Evolutionary conservation across 2,797 vertebrate genomes (phyloP).

Genomic region (Astyanax mexicanus): DNA sequence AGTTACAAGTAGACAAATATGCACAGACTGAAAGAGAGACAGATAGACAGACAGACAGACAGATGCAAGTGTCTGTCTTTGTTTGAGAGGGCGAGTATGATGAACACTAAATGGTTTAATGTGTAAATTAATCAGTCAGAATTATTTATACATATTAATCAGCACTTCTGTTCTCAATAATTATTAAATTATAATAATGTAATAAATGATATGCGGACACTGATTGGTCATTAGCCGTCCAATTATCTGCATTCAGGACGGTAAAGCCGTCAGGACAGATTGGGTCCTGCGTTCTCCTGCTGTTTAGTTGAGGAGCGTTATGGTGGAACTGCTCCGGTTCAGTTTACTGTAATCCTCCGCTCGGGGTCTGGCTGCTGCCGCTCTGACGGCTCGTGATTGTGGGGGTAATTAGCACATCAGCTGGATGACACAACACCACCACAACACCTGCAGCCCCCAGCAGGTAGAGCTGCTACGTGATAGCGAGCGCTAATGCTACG

Average conservation of each 20-base stretch:
- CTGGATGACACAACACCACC: slow-evolving; percentile 79
- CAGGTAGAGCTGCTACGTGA: slow-evolving; percentile 51
- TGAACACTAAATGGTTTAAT: background rate
- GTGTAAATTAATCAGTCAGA: too few species aligned
- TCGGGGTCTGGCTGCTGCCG: slow-evolving; percentile 67
- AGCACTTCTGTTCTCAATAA: too few species aligned
- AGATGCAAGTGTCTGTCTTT: too few species aligned
- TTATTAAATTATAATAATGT: background rate
- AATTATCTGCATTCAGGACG: background rate
- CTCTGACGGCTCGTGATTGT: slow-evolving; percentile 77
- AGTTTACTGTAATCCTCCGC: background rate
- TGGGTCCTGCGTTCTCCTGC: background rate
- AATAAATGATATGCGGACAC: background rate
- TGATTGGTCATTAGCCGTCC: background rate
- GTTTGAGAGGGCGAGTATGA: background rate
- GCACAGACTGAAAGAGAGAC: too few species aligned
- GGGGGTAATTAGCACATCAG: slow-evolving; percentile 83
- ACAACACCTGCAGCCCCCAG: slow-evolving; percentile 74
- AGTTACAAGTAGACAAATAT: background rate
- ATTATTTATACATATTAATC: too few species aligned
- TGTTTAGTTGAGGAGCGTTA: background rate
- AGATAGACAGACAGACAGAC: too few species aligned
- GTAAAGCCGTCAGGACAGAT: background rate
- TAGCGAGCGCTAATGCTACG: slow-evolving; percentile 60
- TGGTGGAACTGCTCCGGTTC: background rate